Evolutionary conservation across 2,888 invertebrate species (phyloP).

Genomic region (Papilio demoleus): DNA sequence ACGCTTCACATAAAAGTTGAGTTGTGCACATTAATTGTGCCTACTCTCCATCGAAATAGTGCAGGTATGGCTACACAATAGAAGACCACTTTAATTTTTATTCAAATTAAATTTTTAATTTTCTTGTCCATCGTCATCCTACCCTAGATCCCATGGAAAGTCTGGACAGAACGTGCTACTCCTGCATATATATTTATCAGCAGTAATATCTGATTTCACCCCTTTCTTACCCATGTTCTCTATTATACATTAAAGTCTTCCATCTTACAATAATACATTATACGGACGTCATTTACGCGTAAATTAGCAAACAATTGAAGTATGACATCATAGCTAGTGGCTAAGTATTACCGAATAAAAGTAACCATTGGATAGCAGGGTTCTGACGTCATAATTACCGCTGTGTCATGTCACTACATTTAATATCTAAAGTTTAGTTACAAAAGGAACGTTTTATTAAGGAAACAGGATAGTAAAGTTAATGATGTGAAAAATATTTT

Average conservation of each 20-base stretch:
- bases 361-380: constrained; percentile 23
- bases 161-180: no score
- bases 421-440: constrained; percentile 19
- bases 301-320: constrained; percentile 31
- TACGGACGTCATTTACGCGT: not conserved
- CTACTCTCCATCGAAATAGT: not conserved
- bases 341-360: constrained; percentile 30
- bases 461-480: not conserved
- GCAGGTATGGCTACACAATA: not conserved
- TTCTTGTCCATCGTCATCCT: no score
- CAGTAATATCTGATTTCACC: no score
- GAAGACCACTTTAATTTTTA: not conserved
- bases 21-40: not conserved
- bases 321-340: constrained; percentile 33
- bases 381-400: constrained; percentile 27
- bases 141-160: no score
- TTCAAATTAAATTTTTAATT: no score
- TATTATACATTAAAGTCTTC: no score
- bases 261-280: not conserved
- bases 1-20: not conserved
- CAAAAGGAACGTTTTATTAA: not conserved
- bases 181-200: no score
- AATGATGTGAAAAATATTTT: no score
- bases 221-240: no score
- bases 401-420: constrained; percentile 21